Conservation (phyloP, 2,888 invertebrate genomes). For the Hyles lineata region DNA sequence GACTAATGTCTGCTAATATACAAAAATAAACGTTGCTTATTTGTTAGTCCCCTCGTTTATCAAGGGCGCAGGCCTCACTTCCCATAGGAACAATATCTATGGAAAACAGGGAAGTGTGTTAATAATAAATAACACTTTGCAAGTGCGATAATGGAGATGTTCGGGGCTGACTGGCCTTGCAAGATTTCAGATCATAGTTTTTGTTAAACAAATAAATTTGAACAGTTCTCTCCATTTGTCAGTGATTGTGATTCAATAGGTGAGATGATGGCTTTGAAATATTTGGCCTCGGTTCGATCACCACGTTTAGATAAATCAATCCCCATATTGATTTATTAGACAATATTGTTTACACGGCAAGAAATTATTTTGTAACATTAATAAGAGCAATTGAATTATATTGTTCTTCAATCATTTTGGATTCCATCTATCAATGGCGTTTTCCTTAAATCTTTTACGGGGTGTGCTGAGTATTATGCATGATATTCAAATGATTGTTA, state of each 20-base stretch:
- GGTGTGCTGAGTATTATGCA: too few relatives aligned
- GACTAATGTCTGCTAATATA: constrained; percentile 35
- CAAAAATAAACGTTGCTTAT: constrained; percentile 20
- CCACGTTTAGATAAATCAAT: too few relatives aligned
- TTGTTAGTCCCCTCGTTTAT: background rate
- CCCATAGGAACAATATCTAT: background rate
- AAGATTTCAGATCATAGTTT: too few relatives aligned
- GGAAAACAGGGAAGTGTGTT: constrained; percentile 3
- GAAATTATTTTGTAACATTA: background rate
- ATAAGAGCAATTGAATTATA: background rate
- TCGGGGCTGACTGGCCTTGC: background rate
- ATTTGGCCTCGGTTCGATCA: too few relatives aligned
- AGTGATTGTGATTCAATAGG: too few relatives aligned
- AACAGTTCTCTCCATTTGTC: too few relatives aligned
- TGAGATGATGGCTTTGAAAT: too few relatives aligned
- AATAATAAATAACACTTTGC: background rate
- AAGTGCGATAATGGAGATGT: background rate
- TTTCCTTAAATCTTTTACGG: too few relatives aligned
- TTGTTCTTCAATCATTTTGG: background rate
- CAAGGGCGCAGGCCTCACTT: background rate
- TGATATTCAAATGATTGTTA: background rate
- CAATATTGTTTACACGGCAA: background rate
- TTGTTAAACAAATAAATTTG: too few relatives aligned
- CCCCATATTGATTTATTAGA: too few relatives aligned
- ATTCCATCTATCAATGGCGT: background rate